Evolutionary conservation across 2,113 vertebrate species (phyloP), one percentile per base, ranked within the genome.

Genomic region (Coreoperca whiteheadi): DNA sequence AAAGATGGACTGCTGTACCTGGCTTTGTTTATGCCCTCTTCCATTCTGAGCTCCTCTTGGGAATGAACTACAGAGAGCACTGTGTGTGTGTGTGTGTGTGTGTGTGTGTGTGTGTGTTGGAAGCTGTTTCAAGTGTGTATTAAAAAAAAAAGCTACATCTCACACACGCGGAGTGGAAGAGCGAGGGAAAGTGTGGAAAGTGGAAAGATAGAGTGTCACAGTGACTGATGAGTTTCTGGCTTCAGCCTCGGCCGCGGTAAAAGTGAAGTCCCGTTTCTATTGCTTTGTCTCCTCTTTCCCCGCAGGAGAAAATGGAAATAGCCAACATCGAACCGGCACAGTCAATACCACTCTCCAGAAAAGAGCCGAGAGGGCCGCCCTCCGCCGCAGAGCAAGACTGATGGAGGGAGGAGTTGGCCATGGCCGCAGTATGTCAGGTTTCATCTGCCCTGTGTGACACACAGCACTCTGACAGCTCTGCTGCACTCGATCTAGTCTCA

Each of bases 261-360:
- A 65, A 88, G 84, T 66, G 74, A 89, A 91, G 86, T 86, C 75
- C 81, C 85, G 71, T 86, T 57, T 77, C 78, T 77, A 10, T 73
- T 79, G 82, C 89, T 87, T 90, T 87, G 88, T 91, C 85, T 90
- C 85, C 84, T 76, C 66, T 82, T 80, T 88, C 67, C 85, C 91
- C 56, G 68, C 76, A 86, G 89, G 88, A 93, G 85, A 88, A 92
- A 92, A 93, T 91, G 89, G 87, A 90, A 93, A 93, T 88, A 90
- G 90, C 90, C 83, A 76, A 76, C 89, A 91, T 90, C n/a, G 87
- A 92, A 88, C 88, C 63, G 15, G 48, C 39, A 30, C 82, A 87
- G 90, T 94, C 93, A 84, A 92, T 93, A 92, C 48, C 82, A 79
- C 85, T 92, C 86, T 82, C 43, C 69, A 71, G 82, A 75, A 85